Conservation (phyloP, 2,888 invertebrate genomes). For the Tenthredo scrophulariae region DNA sequence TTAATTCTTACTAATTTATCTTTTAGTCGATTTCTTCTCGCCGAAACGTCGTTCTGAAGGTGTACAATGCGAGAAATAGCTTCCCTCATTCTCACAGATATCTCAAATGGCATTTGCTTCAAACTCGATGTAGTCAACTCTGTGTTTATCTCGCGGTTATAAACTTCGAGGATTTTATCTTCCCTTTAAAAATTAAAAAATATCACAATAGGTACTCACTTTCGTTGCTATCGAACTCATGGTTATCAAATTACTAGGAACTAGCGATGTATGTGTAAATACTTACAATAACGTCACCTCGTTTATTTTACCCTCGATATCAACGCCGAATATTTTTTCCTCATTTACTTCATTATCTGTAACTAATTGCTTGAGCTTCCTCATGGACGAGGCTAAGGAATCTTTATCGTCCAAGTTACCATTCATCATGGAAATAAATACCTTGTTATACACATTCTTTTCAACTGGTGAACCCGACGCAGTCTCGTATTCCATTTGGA, state of each 20-base stretch:
- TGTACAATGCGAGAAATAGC: constrained; percentile 61
- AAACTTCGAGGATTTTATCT: constrained; percentile 62
- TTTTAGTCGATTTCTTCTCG: constrained; percentile 70
- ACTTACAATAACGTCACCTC: constrained; percentile 60
- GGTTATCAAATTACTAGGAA: background rate
- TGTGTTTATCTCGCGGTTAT: constrained; percentile 64
- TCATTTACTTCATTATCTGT: constrained; percentile 65
- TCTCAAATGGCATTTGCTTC: constrained; percentile 63
- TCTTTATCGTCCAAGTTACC: constrained; percentile 58
- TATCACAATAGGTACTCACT: background rate
- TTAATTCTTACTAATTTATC: constrained; percentile 68
- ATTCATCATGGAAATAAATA: constrained; percentile 68
- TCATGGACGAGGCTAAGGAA: constrained; percentile 62
- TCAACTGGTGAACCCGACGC: constrained; percentile 59
- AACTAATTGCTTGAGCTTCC: constrained; percentile 66
- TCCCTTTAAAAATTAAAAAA: constrained; percentile 63
- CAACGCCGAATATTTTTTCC: constrained; percentile 62
- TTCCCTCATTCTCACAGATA: constrained; percentile 63
- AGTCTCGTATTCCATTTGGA: constrained; percentile 67
- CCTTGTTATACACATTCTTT: constrained; percentile 69
- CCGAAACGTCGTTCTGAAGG: constrained; percentile 64
- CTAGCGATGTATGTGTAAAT: background rate
- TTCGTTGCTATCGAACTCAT: background rate
- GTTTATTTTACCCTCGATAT: constrained; percentile 58
- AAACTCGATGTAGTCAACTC: constrained; percentile 67